Evolutionary conservation across 2,888 invertebrate genomes (phyloP), one percentile per base, ranked within the genome.

Genomic region (Adelognathus sp.): DNA sequence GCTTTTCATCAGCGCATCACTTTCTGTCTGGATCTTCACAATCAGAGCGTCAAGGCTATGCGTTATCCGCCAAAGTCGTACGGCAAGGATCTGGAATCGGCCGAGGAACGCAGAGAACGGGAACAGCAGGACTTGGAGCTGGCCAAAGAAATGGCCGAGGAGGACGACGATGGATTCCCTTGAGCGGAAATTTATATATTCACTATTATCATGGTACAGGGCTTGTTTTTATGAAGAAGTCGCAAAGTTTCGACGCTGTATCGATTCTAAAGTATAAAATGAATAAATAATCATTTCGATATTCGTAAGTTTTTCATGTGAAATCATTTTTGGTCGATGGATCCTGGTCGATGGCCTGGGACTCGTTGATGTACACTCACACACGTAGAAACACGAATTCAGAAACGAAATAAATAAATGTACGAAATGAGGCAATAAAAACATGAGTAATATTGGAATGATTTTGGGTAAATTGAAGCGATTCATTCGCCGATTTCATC

Each of bases 131-230:
- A 99, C 92, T 93, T 99, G 88, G 99, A 99, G 91, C 93, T 99
- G 86, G 99, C 99, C n/a, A 99, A 99, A 92, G 99, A 99, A 93
- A 98, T 99, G 96, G 99, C 99, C 5, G 99, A 99, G 90, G 99
- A 99, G 90, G 99, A 99, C 92, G 98, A 99, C 93, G 98, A 98
- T 93, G 96, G 96, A 83, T 96, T 96, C 89, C 93, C 93, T 83
- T 93, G 90, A 91, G 87, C 29, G 16, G 33, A 9, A 24, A 58
- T 63, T 58, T 50, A n/a, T 18, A 52, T 52, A 16, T 44, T 61
- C 54, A 18, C 61, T 61, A 77, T 67, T 46, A 73, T 76, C 16
- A 41, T 16, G 54, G 61, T 77, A 63, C 71, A 66, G 60, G 36
- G 31, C 6, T 16, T 54, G 33, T 61, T 39, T 31, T 11, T 16